Percentiles rank a stretch among this genome's conserved stretches.
These are phyloP conservation scores for Zelostemma sp. DNA, from an alignment of 1,140 invertebrate genomes.

Conservation along the genomic window DNA sequence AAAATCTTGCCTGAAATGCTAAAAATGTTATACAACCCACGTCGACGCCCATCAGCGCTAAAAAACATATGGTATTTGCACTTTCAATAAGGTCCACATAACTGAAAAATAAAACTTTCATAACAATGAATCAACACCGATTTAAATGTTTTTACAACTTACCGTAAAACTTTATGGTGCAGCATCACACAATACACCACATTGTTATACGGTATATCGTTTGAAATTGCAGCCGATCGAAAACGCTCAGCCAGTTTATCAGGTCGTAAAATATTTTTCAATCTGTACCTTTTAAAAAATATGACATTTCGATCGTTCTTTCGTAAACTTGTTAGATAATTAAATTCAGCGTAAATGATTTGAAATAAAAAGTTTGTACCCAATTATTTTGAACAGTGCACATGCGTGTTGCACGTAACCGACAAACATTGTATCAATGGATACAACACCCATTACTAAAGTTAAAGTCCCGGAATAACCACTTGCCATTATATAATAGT, in stretches of 20 bases:
- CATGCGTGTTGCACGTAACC: conserved; percentile 29
- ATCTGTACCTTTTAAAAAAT: conserved; percentile 1
- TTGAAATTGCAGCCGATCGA: neutral
- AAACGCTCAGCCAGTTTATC: neutral
- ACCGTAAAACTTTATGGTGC: conserved; percentile 21
- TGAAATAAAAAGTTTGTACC: conserved; percentile 10
- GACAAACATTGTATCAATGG: conserved; percentile 28
- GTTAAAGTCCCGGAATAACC: conserved; percentile 22
- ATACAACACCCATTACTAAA: conserved; percentile 27
- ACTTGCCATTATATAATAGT: conserved; percentile 30
- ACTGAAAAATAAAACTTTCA: conserved; percentile 1
- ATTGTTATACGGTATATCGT: conserved; percentile 17
- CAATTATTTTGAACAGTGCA: conserved; percentile 31
- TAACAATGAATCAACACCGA: neutral
- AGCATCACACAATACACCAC: conserved; percentile 12
- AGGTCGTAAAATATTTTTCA: conserved; percentile 3
- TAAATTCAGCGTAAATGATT: too few species aligned
- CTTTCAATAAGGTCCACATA: conserved; percentile 10
- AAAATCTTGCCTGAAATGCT: neutral
- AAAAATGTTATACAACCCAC: neutral
- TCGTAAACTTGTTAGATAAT: neutral
- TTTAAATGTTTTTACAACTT: conserved; percentile 1
- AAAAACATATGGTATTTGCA: neutral
- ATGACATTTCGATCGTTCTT: neutral
- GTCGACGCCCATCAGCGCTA: neutral